Evolutionary conservation across 2,113 vertebrate genomes (phyloP).

Genomic region (Natator depressus): DNA sequence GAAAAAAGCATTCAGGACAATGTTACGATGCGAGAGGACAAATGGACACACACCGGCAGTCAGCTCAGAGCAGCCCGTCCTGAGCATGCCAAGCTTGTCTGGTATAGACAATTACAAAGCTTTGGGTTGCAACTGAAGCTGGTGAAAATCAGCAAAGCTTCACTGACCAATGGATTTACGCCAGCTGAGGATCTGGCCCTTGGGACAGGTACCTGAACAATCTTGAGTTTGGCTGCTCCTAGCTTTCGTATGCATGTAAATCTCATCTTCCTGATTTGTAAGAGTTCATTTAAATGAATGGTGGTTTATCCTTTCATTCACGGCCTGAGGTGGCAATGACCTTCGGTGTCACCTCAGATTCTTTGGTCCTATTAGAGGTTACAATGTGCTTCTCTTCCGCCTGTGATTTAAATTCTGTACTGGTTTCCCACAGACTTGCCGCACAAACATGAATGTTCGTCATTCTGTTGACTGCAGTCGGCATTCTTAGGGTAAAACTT

Average conservation of each 20-base stretch:
- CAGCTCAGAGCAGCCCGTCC: neutral
- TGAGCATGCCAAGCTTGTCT: neutral
- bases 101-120: neutral
- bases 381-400: neutral
- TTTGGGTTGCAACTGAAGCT: neutral
- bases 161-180: neutral
- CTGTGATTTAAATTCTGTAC: neutral
- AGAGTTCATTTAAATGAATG: neutral
- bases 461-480: rapidly evolving
- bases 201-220: neutral
- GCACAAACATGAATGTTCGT: neutral
- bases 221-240: neutral
- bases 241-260: neutral
- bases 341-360: neutral
- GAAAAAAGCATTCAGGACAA: neutral
- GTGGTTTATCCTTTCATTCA: neutral
- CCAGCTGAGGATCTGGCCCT: neutral
- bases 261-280: neutral
- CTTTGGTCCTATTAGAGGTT: neutral
- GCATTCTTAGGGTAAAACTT: neutral
- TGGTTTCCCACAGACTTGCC: neutral
- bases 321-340: neutral
- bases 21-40: rapidly evolving
- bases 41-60: neutral
- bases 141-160: neutral